phyloP scores from a whole-genome alignment of 2,113 vertebrate genomes.

The Neofelis nebulosa region DNA sequence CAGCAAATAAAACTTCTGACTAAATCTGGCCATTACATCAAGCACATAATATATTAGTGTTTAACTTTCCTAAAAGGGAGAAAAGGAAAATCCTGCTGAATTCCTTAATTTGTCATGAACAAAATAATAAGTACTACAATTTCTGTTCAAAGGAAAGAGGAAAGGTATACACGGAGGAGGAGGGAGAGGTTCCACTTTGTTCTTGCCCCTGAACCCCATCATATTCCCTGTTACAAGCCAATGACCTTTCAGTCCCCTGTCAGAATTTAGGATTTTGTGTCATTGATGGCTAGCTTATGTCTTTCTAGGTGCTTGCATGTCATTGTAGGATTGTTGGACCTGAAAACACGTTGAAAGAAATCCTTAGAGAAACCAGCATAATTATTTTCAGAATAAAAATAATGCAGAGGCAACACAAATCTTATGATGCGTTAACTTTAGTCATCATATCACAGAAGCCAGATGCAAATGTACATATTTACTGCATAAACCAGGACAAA shows the following conservation, averaged over 20 bases:
- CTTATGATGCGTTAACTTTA: neutral
- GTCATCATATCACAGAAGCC: neutral
- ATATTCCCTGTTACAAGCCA: neutral
- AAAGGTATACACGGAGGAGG: neutral
- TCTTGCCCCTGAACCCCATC: neutral
- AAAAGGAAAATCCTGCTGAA: slow-evolving; percentile 12
- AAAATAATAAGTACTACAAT: neutral
- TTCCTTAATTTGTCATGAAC: neutral
- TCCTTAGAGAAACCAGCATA: neutral
- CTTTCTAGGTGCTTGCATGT: neutral
- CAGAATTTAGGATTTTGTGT: neutral
- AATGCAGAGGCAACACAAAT: neutral
- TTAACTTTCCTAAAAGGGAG: neutral
- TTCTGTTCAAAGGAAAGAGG: neutral
- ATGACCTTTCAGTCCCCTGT: neutral
- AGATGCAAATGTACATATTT: neutral
- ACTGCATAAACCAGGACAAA: neutral
- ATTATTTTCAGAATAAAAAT: neutral
- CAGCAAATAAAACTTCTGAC: slow-evolving; percentile 19
- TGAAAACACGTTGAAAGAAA: slow-evolving; percentile 23
- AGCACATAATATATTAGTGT: neutral
- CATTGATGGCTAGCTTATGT: neutral
- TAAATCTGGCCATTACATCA: slow-evolving; percentile 34
- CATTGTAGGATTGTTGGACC: neutral
- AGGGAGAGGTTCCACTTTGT: neutral